Base-by-base conservation (phyloP, 2,888 invertebrate genomes). In the Coenonympha glycerion region DNA sequence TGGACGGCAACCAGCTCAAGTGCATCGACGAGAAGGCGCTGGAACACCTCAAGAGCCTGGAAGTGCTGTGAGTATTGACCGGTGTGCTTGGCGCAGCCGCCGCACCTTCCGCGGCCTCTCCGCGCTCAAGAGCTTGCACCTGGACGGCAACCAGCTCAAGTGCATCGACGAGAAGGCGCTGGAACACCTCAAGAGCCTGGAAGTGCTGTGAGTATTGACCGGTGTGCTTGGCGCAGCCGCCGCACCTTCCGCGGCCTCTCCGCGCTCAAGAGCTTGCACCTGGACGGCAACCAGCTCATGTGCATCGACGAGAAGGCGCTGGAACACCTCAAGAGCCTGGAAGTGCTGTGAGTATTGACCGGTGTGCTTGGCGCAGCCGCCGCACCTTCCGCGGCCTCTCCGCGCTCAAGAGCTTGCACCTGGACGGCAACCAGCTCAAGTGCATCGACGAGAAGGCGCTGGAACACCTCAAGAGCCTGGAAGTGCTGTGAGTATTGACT, bases 11-110 rank as follows among this genome's bases (percentile, higher is more conserved):
- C 84, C 93, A 93, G 73, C 90, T 99, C 64, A 95, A 95, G 39
- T 99, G 99, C 75, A 91, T 99, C 68, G 97, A 98, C 68, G 97
- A 97, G 68, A 92, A 93, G 62, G 94, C 97, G 2, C 89, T 99
- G 59, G 92, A 94, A 66, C 92, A 93, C 52, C 84, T 98, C 68
- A 92, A 93, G 74, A 95, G 95, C 63, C 79, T 96, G 67, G 95
- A 96, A 88, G 94, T 96, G 58, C 82, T 98, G 97, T 97, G 88
- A 96, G 96, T 93, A 18, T 22, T 6, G 6, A 3, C n/a, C n/a
- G n/a, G n/a, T n/a, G n/a, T n/a, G n/a, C n/a, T n/a, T n/a, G 8
- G 93, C 94, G 33, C 66, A 95, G 95, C 28, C 91, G 93, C 46
- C 92, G 95, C 63, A 94, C 95, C 21, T 90, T 98, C 63, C 90